Percentiles rank a stretch among this genome's conserved stretches.
Conservation (phyloP, 2,113 vertebrate species). For the Taxidea taxus region DNA sequence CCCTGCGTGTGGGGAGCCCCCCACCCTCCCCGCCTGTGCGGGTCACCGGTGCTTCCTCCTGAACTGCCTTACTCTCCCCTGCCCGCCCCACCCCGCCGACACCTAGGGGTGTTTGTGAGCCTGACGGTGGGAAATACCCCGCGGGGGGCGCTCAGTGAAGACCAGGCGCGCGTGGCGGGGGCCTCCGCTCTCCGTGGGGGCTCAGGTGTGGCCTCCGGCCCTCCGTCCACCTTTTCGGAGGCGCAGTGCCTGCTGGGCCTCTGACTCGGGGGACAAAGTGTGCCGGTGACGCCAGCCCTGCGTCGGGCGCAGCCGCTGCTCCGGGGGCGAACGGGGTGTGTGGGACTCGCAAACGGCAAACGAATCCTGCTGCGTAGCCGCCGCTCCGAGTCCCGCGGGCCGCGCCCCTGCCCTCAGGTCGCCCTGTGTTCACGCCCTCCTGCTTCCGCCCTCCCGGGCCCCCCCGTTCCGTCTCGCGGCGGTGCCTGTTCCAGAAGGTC, state of each 20-base stretch:
- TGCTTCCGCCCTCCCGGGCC: too few relatives aligned
- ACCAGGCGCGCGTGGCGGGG: not conserved
- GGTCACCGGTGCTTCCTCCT: not conserved
- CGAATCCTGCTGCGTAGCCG: accelerated
- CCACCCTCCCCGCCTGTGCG: accelerated
- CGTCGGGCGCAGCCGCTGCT: too few relatives aligned
- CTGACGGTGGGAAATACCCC: not conserved
- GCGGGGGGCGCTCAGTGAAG: not conserved
- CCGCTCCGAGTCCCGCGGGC: accelerated
- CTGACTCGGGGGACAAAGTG: not conserved
- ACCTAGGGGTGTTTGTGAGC: not conserved
- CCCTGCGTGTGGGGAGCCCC: not conserved
- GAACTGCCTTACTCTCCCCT: not conserved
- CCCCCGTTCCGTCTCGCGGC: not conserved
- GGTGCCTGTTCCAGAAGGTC: not conserved
- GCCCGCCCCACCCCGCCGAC: not conserved
- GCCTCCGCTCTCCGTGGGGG: not conserved
- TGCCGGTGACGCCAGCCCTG: not conserved
- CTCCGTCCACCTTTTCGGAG: not conserved
- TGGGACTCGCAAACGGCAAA: not conserved
- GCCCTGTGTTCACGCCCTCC: too few relatives aligned
- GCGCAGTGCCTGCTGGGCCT: accelerated
- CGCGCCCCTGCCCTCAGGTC: not conserved
- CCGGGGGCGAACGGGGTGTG: not conserved
- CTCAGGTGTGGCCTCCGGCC: accelerated